Evolutionary conservation across 2,113 vertebrate species (phyloP), one percentile per base, ranked within the genome.

Genomic region (Atherinomorus stipes): DNA sequence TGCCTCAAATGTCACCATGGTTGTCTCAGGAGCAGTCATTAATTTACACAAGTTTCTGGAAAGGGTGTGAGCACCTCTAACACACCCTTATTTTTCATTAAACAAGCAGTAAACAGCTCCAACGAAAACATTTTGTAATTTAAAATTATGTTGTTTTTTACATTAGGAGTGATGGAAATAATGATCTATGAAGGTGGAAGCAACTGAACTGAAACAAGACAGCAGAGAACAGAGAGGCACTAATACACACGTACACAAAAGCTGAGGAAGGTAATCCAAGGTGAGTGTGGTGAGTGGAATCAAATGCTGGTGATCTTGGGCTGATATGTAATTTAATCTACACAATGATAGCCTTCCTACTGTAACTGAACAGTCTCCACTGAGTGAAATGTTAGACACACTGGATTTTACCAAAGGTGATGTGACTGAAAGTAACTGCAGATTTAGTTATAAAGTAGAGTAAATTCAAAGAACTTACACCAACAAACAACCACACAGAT

Each of bases 21-120:
- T 45, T 86, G 71, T 86, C 87, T 84, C 88, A 44, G n/a, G 80
- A 77, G 84, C 44, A 58, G 80, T 80, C 76, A 91, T 91, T 91
- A 90, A 64, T 22, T 63, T 44, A 77, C 71, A 76, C 53, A 74
- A 47, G 28, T 77, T 45, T 70, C 62, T 73, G 66, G 57, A 57
- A 56, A 65, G 28, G 44, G 19, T 25, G 45, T 21, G 22, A 57
- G 28, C 49, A 34, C 42, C 45, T 22, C 23, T 65, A 53, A 78
- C 74, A 64, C 56, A 50, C 23, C 66, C 70, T 73, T 80, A 78
- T 79, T 84, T 84, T 71, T 65, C 64, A 23, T 62, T 37, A 68
- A 84, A 62, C 23, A 75, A 57, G 28, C 38, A 62, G 51, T 21
- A n/a, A 82, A 77, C 42, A 71, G 53, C 31, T 64, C 15, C 56